Evolutionary conservation across 2,888 invertebrate genomes (phyloP).

Genomic region (Tricholauxania praeusta): DNA sequence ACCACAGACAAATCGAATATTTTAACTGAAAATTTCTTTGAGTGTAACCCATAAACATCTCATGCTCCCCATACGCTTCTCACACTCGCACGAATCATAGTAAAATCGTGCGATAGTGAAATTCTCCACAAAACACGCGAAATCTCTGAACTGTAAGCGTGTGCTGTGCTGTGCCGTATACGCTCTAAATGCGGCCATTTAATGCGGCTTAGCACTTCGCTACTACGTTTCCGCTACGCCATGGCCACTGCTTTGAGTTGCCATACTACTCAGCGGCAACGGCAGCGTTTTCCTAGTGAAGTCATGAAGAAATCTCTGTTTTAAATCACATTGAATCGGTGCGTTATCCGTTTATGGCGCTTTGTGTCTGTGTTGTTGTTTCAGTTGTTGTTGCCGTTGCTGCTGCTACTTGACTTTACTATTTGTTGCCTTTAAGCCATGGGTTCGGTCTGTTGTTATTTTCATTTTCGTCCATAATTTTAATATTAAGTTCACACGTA

Average conservation of each 20-base stretch:
- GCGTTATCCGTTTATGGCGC: conserved; percentile 22
- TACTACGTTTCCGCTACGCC: not conserved
- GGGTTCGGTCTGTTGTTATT: not conserved
- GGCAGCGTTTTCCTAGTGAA: not conserved
- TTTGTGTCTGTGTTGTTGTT: conserved; percentile 22
- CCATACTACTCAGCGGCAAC: too few relatives aligned
- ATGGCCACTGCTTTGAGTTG: not conserved
- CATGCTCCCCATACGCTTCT: too few relatives aligned
- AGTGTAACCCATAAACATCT: too few relatives aligned
- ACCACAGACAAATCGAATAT: too few relatives aligned
- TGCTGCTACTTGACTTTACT: not conserved
- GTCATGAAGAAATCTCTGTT: not conserved
- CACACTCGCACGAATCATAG: not conserved
- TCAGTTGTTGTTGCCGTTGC: not conserved
- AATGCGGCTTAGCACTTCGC: conserved; percentile 33
- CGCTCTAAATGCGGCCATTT: conserved; percentile 27
- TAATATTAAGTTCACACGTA: conserved; percentile 34
- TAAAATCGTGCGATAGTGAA: conserved; percentile 26
- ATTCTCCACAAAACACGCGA: conserved; percentile 1
- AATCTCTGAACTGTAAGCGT: conserved; percentile 15
- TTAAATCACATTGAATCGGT: conserved; percentile 9
- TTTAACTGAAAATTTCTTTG: too few relatives aligned
- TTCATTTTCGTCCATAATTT: conserved; percentile 13
- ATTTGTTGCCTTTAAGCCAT: not conserved
- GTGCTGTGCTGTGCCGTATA: not conserved